Evolutionary conservation across 2,113 vertebrate genomes (phyloP).

Genomic region (Corynorhinus townsendii): DNA sequence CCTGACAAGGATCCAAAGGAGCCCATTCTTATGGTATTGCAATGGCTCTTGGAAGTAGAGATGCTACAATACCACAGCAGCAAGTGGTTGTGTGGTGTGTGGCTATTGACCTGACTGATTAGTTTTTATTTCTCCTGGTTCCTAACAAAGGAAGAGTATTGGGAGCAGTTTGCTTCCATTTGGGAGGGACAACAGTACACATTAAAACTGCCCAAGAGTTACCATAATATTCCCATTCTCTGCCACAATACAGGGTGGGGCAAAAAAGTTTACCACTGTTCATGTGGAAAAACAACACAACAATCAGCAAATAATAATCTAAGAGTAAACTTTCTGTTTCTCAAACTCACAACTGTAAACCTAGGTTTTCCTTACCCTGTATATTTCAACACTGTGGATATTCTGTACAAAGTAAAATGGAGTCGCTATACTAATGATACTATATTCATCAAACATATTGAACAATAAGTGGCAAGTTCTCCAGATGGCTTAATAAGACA

Average conservation of each 20-base stretch:
- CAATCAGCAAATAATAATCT: background rate
- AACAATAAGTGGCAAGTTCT: background rate
- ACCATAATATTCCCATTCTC: background rate
- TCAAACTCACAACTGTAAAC: background rate
- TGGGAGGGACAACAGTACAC: background rate
- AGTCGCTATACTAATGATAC: background rate
- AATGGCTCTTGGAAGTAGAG: background rate
- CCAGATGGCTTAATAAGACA: background rate
- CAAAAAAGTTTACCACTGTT: background rate
- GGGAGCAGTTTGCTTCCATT: background rate
- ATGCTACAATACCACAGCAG: background rate
- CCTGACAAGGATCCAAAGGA: background rate
- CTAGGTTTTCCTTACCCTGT: background rate
- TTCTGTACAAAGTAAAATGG: background rate
- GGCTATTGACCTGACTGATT: background rate
- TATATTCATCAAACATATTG: background rate
- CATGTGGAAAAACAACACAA: background rate
- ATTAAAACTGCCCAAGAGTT: background rate
- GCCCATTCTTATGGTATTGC: rapidly evolving
- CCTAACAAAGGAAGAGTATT: background rate
- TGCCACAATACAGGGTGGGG: background rate
- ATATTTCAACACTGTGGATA: background rate
- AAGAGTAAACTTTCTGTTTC: background rate
- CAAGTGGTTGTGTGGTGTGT: background rate
- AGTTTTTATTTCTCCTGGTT: background rate